Evolutionary conservation across 2,797 vertebrate genomes (phyloP).

Genomic region (Knipowitschia caucasica): DNA sequence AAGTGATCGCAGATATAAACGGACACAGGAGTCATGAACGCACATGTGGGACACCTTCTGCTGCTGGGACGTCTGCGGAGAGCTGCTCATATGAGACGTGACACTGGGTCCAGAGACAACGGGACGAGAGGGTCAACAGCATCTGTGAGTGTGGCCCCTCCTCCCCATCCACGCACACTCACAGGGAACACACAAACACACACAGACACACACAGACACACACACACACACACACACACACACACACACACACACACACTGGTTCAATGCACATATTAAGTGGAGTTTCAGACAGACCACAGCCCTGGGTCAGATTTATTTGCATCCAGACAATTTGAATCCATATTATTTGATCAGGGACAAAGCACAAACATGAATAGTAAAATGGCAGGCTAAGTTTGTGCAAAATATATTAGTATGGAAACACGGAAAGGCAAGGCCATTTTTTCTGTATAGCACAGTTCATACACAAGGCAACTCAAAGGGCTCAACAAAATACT

Average conservation of each 20-base stretch:
- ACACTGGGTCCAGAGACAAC: constrained; percentile 67
- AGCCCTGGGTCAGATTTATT: neutral
- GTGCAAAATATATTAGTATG: too few species aligned
- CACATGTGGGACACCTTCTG: constrained; percentile 28
- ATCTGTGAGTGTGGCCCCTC: constrained; percentile 64
- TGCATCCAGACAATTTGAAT: neutral
- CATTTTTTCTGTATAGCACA: too few species aligned
- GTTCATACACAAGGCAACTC: too few species aligned
- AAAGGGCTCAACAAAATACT: too few species aligned
- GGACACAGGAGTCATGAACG: neutral
- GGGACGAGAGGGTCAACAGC: constrained; percentile 60
- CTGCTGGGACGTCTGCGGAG: constrained; percentile 29
- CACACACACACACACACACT: constrained; percentile 21
- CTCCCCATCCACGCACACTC: constrained; percentile 46
- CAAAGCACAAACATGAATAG: neutral
- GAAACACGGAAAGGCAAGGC: too few species aligned
- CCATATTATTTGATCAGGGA: neutral
- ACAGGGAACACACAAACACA: constrained; percentile 27
- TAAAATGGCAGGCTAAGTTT: constrained; percentile 14
- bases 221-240: constrained; percentile 36
- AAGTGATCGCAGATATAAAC: neutral
- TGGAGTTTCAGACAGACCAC: neutral
- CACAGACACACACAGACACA: constrained; percentile 27
- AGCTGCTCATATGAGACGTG: constrained; percentile 57
- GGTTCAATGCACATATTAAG: constrained; percentile 16